These are phyloP conservation scores for Erythrolamprus reginae DNA, from an alignment of 2,113 vertebrate species.

Conservation along the genomic window DNA sequence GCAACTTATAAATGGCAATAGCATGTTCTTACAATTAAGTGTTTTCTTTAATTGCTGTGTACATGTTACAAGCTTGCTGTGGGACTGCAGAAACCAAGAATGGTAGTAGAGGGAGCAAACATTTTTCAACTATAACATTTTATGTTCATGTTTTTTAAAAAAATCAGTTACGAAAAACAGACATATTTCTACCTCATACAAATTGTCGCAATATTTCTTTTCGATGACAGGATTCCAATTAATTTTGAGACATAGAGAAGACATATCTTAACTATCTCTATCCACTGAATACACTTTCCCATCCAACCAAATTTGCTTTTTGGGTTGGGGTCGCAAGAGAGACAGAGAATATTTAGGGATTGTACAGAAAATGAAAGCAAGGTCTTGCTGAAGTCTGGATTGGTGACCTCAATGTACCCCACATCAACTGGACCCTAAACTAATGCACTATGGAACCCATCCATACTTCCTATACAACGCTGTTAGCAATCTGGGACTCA, in stretches of 20 bases:
- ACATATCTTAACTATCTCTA: neutral
- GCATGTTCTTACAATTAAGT: neutral
- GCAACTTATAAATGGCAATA: neutral
- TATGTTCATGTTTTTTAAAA: neutral
- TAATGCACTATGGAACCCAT: too few species aligned
- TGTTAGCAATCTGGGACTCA: too few species aligned
- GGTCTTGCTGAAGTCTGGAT: neutral
- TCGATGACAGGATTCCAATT: neutral
- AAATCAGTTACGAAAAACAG: neutral
- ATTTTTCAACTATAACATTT: neutral
- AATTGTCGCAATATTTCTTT: neutral
- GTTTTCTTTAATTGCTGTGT: neutral
- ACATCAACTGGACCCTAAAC: too few species aligned
- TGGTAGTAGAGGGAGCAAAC: neutral
- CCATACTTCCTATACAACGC: too few species aligned
- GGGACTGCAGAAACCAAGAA: neutral
- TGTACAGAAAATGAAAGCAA: neutral
- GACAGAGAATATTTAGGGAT: neutral
- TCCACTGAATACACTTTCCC: neutral
- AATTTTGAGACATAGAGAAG: neutral
- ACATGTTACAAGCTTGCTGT: neutral
- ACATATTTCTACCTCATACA: neutral
- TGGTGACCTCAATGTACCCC: too few species aligned
- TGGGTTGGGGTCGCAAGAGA: neutral
- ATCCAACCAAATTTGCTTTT: neutral